phyloP scores from a whole-genome alignment of 2,113 vertebrate genomes.

The Balaeniceps rex region DNA sequence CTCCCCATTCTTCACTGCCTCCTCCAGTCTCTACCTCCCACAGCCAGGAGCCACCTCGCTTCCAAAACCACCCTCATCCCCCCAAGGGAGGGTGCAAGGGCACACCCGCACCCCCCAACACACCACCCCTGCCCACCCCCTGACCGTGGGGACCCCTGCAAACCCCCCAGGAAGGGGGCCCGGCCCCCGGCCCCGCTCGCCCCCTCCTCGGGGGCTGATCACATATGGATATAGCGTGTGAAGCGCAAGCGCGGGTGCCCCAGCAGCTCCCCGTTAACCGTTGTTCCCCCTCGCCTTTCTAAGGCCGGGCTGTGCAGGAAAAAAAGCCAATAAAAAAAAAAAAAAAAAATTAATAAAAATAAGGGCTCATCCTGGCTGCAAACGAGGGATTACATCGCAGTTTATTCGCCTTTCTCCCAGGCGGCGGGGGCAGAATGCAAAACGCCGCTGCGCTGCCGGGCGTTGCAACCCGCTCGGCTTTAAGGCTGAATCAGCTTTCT shows the following conservation, averaged over 20 bases:
- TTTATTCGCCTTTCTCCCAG: neutral
- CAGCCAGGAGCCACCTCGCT: neutral
- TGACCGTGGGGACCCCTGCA: fast-evolving
- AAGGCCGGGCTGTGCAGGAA: neutral
- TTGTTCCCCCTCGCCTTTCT: neutral
- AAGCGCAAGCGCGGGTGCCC: fast-evolving
- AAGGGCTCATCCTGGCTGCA: neutral
- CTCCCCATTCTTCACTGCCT: no score
- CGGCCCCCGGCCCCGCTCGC: fast-evolving
- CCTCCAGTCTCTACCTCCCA: neutral
- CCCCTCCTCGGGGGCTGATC: neutral
- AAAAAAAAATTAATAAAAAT: neutral
- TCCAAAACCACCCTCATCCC: neutral
- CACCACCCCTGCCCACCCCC: neutral
- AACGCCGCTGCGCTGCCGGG: neutral
- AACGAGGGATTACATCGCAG: neutral
- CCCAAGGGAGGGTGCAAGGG: no score
- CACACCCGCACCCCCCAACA: neutral
- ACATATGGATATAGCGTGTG: fast-evolving
- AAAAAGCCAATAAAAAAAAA: neutral
- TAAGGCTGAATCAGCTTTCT: slow-evolving; percentile 35
- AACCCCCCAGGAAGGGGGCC: neutral
- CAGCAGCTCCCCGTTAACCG: neutral
- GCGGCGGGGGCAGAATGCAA: neutral
- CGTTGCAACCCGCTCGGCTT: neutral